Conservation (phyloP, 2,888 invertebrate genomes). For the Xanthia togata region DNA sequence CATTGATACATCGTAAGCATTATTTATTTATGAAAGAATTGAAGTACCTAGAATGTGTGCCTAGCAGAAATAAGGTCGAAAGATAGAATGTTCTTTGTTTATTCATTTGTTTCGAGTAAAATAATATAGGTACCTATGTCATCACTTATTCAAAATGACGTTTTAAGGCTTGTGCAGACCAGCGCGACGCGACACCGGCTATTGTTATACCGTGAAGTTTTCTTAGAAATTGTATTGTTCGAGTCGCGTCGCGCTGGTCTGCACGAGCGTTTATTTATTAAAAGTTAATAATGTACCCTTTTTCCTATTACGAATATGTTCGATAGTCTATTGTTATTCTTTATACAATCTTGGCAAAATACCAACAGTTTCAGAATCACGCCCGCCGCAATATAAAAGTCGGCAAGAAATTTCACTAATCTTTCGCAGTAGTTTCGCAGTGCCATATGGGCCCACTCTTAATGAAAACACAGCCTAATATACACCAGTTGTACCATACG, state of each 20-base stretch:
- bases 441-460: slow-evolving; percentile 62
- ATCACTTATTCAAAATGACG: not conserved
- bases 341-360: slow-evolving; percentile 49
- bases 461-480: slow-evolving; percentile 67
- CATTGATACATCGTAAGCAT: slow-evolving; percentile 9
- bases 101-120: not conserved
- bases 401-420: slow-evolving; percentile 62
- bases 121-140: not conserved
- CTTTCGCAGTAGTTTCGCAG: slow-evolving; percentile 50
- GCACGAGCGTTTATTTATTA: too few species aligned
- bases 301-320: not conserved
- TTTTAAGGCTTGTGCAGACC: too few species aligned
- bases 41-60: not conserved
- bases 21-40: not conserved
- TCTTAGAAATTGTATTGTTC: too few species aligned
- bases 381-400: slow-evolving; percentile 51
- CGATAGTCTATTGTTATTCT: not conserved
- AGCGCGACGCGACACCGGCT: too few species aligned
- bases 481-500: slow-evolving; percentile 58
- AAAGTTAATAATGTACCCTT: not conserved
- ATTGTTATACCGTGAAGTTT: too few species aligned
- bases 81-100: not conserved
- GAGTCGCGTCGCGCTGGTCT: too few species aligned
- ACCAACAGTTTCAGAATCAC: slow-evolving; percentile 37
- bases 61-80: not conserved